Conservation (phyloP, 2,113 vertebrate genomes). For the Dolichallabes microphthalmus region DNA sequence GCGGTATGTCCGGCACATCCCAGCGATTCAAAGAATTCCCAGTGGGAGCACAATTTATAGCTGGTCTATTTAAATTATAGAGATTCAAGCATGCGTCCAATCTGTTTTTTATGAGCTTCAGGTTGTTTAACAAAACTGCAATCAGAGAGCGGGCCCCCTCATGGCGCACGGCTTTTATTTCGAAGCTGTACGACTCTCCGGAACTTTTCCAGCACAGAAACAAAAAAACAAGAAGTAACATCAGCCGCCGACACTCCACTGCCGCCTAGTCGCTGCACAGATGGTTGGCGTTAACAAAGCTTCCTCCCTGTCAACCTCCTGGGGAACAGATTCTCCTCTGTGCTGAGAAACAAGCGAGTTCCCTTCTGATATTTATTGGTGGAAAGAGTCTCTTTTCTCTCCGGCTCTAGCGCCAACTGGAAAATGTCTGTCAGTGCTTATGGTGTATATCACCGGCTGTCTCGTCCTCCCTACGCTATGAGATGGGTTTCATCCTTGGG, state of each 20-base stretch:
- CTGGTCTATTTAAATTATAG: constrained; percentile 35
- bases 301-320: constrained; percentile 38
- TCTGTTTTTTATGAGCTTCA: constrained; percentile 47
- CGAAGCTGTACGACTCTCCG: constrained; percentile 18
- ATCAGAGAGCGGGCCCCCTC: constrained; percentile 13
- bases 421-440: constrained; percentile 38
- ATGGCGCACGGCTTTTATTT: constrained; percentile 47
- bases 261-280: constrained; percentile 47
- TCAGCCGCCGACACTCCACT: constrained; percentile 36
- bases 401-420: neutral
- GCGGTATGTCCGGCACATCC: constrained; percentile 5
- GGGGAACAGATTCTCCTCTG: constrained; percentile 41
- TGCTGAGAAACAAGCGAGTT: constrained; percentile 38
- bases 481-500: constrained; percentile 30
- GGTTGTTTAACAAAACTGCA: constrained; percentile 36
- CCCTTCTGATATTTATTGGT: constrained; percentile 51
- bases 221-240: constrained; percentile 48
- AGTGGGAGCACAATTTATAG: constrained; percentile 41
- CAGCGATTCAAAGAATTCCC: constrained; percentile 11
- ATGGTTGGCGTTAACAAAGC: constrained; percentile 53
- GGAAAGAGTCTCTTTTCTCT: constrained; percentile 34
- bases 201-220: constrained; percentile 42
- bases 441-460: constrained; percentile 36
- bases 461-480: constrained; percentile 15
- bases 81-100: constrained; percentile 44